Conservation (phyloP, 92 coral and sea anemone genomes). For the Desmophyllum pertusum region DNA sequence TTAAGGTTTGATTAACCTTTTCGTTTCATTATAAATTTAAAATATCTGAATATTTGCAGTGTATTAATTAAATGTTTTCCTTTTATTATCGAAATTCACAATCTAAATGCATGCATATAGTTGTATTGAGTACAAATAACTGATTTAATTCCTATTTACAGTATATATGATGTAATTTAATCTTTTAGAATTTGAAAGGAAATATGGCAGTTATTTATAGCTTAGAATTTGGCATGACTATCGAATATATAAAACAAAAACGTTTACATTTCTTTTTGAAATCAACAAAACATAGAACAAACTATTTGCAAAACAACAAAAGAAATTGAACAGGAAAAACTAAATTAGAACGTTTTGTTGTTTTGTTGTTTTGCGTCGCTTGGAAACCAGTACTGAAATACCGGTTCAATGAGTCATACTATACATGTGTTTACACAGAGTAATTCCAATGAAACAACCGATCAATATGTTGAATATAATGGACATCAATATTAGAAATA, state of each 20-base stretch:
- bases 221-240: no score
- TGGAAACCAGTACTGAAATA: slow-evolving; percentile 29
- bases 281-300: neutral
- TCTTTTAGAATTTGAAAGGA: neutral
- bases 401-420: neutral
- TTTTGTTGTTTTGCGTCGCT: neutral
- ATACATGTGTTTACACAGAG: no score
- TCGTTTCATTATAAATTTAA: neutral
- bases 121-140: neutral
- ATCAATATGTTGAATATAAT: slow-evolving; percentile 22
- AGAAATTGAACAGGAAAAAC: neutral
- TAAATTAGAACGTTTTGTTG: neutral
- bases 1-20: neutral
- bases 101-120: neutral
- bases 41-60: neutral
- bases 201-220: neutral
- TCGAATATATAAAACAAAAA: neutral
- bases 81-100: neutral
- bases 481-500: slow-evolving; percentile 16
- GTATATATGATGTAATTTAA: neutral
- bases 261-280: neutral
- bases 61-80: neutral
- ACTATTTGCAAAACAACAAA: neutral
- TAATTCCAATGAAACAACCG: neutral
- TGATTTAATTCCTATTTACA: neutral